Conservation (phyloP, 2,888 invertebrate genomes). For the Synanthedon myopaeformis region DNA sequence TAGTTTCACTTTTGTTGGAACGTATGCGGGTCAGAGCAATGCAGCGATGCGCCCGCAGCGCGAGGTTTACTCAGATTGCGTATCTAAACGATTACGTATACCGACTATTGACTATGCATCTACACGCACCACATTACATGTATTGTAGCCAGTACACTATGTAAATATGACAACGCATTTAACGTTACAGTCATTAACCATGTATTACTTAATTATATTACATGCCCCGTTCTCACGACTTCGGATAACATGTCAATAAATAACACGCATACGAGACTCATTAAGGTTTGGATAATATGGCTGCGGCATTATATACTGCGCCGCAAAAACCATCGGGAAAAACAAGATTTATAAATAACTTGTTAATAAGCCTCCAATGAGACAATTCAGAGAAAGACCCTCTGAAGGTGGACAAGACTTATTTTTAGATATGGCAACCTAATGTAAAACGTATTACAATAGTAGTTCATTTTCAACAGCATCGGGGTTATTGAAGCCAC, state of each 20-base stretch:
- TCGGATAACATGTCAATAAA: not conserved
- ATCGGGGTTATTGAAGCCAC: conserved; percentile 14
- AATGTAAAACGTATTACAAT: no score
- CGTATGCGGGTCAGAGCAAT: conserved; percentile 39
- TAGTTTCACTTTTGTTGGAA: conserved; percentile 54
- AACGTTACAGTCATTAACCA: not conserved
- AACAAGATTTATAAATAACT: conserved; percentile 23
- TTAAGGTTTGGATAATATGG: not conserved
- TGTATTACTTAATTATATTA: not conserved
- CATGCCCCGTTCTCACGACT: not conserved
- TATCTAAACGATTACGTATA: not conserved
- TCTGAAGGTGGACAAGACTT: conserved; percentile 30
- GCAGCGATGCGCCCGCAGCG: conserved; percentile 24
- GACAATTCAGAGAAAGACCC: conserved; percentile 25
- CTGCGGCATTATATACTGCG: not conserved
- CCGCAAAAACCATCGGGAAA: conserved; percentile 14
- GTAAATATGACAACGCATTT: not conserved
- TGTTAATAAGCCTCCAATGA: conserved; percentile 18
- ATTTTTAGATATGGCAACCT: conserved; percentile 22
- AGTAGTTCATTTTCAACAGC: no score
- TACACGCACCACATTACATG: not conserved
- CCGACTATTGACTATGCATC: not conserved
- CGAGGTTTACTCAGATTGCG: not conserved
- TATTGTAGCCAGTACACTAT: not conserved
- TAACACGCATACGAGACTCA: not conserved